Conservation (phyloP, 2,888 invertebrate species). For the Agonopterix heracliana region DNA sequence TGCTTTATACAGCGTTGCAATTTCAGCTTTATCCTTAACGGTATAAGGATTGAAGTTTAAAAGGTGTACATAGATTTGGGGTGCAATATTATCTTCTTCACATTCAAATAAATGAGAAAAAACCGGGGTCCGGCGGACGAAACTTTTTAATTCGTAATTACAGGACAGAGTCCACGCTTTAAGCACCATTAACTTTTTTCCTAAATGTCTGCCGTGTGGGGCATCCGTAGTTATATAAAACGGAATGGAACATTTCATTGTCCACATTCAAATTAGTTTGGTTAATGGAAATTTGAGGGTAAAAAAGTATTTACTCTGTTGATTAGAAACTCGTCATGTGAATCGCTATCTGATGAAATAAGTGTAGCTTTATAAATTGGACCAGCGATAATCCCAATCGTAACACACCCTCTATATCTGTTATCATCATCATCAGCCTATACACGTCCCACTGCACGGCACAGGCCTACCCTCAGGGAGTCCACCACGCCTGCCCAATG, state of each 20-base stretch:
- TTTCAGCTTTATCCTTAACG: conserved; percentile 26
- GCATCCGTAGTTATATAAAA: conserved; percentile 39
- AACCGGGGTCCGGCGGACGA: conserved; percentile 64
- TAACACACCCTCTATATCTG: no score
- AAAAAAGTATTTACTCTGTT: conserved; percentile 6
- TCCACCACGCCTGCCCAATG: no score
- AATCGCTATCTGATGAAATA: not conserved
- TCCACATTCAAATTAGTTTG: conserved; percentile 50
- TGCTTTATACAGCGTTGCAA: conserved; percentile 29
- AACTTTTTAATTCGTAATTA: conserved; percentile 75
- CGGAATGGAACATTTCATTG: conserved; percentile 53
- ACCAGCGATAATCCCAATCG: no score
- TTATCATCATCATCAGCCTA: no score
- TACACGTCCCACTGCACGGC: no score
- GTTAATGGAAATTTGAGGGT: conserved; percentile 3
- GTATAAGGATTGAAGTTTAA: conserved; percentile 24
- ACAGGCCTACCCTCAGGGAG: no score
- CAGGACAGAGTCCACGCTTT: conserved; percentile 71
- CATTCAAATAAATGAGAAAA: conserved; percentile 70
- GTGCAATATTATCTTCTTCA: conserved; percentile 62
- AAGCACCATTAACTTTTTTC: conserved; percentile 72
- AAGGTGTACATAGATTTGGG: conserved; percentile 32
- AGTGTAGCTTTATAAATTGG: no score
- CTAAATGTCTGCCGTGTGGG: conserved; percentile 59
- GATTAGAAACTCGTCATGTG: conserved; percentile 10